Percentiles rank a stretch among this genome's conserved stretches.
Conservation (phyloP, 2,888 invertebrate genomes). For the Hymenopus coronatus region DNA sequence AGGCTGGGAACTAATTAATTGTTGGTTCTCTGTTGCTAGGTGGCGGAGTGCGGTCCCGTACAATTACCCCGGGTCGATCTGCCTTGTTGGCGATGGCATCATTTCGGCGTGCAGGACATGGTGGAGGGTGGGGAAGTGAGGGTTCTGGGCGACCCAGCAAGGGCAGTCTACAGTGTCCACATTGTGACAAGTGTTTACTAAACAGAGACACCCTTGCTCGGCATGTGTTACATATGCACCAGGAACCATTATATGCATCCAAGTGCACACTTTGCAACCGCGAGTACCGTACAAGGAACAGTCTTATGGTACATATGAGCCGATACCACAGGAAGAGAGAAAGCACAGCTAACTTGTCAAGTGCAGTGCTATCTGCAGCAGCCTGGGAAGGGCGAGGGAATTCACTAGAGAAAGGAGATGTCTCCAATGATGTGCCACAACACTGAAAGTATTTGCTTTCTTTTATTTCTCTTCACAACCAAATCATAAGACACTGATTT, state of each 20-base stretch:
- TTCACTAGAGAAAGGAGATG: not conserved
- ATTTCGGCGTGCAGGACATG: conserved; percentile 6
- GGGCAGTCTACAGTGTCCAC: conserved; percentile 30
- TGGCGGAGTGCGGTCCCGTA: conserved; percentile 21
- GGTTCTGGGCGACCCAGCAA: conserved; percentile 33
- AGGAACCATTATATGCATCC: conserved; percentile 73
- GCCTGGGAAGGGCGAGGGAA: conserved; percentile 6
- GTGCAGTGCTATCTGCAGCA: not conserved
- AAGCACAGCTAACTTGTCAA: not conserved
- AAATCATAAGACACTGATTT: not conserved
- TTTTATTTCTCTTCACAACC: not conserved
- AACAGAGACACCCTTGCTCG: conserved; percentile 30
- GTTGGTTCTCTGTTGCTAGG: conserved; percentile 32
- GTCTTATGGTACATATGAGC: conserved; percentile 87
- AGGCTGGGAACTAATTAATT: conserved; percentile 19
- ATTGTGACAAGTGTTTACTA: conserved; percentile 31
- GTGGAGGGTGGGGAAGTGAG: conserved; percentile 25
- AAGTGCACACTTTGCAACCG: conserved; percentile 84
- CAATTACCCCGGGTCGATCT: conserved; percentile 19
- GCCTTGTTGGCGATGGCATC: conserved; percentile 14
- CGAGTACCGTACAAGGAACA: conserved; percentile 86
- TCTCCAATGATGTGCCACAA: not conserved
- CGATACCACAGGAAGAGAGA: conserved; percentile 68
- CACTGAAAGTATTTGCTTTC: not conserved
- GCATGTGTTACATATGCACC: conserved; percentile 32